Conservation (phyloP, 2,888 invertebrate genomes). For the Cantharis nigra region DNA sequence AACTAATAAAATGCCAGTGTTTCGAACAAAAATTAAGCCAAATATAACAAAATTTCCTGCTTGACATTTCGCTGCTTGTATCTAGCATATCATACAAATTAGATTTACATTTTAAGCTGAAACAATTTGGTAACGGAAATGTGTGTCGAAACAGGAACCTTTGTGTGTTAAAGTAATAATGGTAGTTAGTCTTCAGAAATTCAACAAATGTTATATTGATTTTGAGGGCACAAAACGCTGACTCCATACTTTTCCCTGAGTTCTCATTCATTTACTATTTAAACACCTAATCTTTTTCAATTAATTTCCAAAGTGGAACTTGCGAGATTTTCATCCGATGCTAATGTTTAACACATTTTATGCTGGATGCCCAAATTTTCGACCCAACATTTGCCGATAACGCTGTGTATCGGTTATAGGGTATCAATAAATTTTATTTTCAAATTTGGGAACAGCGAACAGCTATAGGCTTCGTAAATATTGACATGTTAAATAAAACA, state of each 20-base stretch:
- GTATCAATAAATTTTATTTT: background rate
- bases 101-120: conserved; percentile 20
- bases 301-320: background rate
- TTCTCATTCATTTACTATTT: background rate
- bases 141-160: conserved; percentile 20
- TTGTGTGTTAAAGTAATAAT: conserved; percentile 24
- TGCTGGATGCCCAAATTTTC: background rate
- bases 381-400: background rate
- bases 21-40: background rate
- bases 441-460: background rate
- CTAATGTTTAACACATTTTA: background rate
- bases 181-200: conserved; percentile 20
- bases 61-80: background rate
- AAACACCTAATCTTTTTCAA: background rate
- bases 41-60: background rate
- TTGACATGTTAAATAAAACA: background rate
- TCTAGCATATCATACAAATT: conserved; percentile 12
- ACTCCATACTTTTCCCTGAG: conserved; percentile 14
- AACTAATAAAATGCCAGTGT: background rate
- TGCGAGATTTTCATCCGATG: background rate
- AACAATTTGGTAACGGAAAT: conserved; percentile 10
- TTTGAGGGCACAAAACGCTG: conserved; percentile 20
- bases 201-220: conserved; percentile 25
- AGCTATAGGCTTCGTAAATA: background rate
- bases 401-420: background rate